Conservation (phyloP, 2,888 invertebrate genomes). For the Melanophora roralis region DNA sequence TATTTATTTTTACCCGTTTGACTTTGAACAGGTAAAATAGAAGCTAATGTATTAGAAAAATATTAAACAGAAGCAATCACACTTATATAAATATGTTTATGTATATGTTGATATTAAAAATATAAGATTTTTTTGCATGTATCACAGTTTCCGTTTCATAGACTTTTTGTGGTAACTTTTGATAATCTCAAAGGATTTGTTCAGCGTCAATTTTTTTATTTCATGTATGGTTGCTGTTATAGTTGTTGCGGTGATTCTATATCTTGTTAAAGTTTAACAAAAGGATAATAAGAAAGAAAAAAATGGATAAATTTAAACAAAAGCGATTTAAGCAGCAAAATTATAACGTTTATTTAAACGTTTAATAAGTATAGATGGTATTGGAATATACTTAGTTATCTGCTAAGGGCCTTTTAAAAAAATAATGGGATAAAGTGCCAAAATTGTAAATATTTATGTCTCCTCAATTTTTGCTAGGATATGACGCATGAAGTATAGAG, state of each 20-base stretch:
- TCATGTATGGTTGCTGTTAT: neutral
- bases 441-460: too few relatives aligned
- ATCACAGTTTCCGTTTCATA: constrained; percentile 41
- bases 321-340: neutral
- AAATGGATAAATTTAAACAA: constrained; percentile 3
- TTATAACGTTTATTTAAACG: neutral
- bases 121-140: constrained; percentile 11
- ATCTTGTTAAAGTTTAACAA: neutral
- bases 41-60: constrained; percentile 53
- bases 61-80: constrained; percentile 27
- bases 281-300: constrained; percentile 1
- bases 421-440: too few relatives aligned
- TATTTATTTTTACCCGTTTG: neutral
- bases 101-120: neutral
- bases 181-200: constrained; percentile 48
- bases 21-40: constrained; percentile 44
- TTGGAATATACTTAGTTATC: neutral
- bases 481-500: too few relatives aligned
- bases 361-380: neutral
- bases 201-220: constrained; percentile 1
- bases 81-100: neutral
- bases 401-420: too few relatives aligned
- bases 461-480: too few relatives aligned
- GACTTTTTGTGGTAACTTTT: constrained; percentile 39
- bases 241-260: neutral